phyloP scores from a whole-genome alignment of 2,888 invertebrate species.

The Isotomurus palustris region DNA sequence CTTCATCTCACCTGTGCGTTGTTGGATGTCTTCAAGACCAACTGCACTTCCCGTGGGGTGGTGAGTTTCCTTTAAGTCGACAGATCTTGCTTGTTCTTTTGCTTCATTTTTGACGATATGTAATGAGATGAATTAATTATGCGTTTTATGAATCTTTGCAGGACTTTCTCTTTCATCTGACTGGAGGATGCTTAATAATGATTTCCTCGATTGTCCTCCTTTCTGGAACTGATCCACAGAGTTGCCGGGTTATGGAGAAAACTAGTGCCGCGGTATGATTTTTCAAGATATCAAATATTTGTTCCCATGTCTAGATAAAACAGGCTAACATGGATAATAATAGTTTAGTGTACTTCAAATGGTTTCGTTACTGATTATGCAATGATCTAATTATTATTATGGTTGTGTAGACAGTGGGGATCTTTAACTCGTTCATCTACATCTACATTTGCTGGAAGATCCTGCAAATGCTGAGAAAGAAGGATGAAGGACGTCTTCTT shows the following conservation, averaged over 20 bases:
- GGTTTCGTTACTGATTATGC: slow-evolving; percentile 1
- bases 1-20: slow-evolving; percentile 32
- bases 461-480: slow-evolving; percentile 24
- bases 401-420: slow-evolving; percentile 29
- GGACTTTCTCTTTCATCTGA: slow-evolving; percentile 34
- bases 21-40: slow-evolving; percentile 36
- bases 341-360: too few relatives aligned
- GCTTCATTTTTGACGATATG: background rate
- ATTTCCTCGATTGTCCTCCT: slow-evolving; percentile 29
- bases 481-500: slow-evolving; percentile 13
- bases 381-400: background rate
- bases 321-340: too few relatives aligned
- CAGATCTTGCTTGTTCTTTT: background rate
- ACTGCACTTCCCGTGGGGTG: slow-evolving; percentile 36
- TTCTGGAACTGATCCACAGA: slow-evolving; percentile 22
- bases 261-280: slow-evolving; percentile 29
- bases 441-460: slow-evolving; percentile 32
- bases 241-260: slow-evolving; percentile 37
- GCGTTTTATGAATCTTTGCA: slow-evolving; percentile 3
- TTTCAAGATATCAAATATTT: background rate
- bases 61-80: slow-evolving; percentile 22
- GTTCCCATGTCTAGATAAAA: background rate
- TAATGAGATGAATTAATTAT: background rate
- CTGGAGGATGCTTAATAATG: slow-evolving; percentile 28
- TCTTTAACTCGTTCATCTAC: slow-evolving; percentile 34